Conservation (phyloP, 2,113 vertebrate genomes). For the Pogonocichla stellata region DNA sequence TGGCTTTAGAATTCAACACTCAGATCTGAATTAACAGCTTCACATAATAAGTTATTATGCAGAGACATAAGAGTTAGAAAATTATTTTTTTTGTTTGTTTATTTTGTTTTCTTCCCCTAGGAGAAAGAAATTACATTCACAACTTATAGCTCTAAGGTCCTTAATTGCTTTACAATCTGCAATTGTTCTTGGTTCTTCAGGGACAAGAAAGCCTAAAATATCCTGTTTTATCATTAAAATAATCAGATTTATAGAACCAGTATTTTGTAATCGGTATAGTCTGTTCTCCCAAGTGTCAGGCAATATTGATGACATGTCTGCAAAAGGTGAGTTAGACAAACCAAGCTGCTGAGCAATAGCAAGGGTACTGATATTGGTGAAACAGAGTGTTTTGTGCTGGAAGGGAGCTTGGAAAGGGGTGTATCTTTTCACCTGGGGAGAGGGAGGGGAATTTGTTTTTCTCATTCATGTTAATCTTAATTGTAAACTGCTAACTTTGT, state of each 20-base stretch:
- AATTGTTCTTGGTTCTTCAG: slow-evolving; percentile 24
- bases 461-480: too few relatives aligned
- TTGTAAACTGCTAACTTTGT: not conserved
- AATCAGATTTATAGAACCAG: slow-evolving; percentile 8
- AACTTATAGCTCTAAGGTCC: not conserved
- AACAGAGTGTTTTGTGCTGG: not conserved
- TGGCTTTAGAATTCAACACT: not conserved
- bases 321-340: not conserved
- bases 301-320: slow-evolving; percentile 14
- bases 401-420: not conserved
- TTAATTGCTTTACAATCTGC: slow-evolving; percentile 36
- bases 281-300: not conserved
- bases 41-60: not conserved
- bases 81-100: not conserved
- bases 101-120: not conserved
- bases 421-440: not conserved
- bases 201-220: slow-evolving; percentile 26
- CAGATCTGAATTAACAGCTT: not conserved
- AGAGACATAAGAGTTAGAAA: not conserved
- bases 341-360: not conserved
- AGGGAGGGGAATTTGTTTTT: not conserved
- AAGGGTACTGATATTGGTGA: not conserved
- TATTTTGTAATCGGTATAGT: not conserved
- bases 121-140: not conserved
- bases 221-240: slow-evolving; percentile 41